A percentile compares a stretch with the other conserved stretches of the same genome.
These are phyloP conservation scores for Xiphophorus birchmanni DNA, from an alignment of 2,797 vertebrate genomes.

Conservation along the genomic window DNA sequence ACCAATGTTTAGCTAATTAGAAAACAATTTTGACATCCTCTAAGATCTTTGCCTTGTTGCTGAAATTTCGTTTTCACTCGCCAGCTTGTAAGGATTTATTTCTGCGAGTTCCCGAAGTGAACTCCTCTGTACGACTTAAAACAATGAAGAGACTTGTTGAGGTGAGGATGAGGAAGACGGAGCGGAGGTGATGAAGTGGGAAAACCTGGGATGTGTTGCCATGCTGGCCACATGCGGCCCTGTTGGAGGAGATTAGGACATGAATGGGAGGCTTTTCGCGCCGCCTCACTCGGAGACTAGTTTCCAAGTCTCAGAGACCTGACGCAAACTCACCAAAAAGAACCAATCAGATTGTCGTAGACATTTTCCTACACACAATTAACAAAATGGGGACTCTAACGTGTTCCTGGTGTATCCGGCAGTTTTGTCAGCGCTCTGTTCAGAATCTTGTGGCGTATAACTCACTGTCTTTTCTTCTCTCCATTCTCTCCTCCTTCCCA, in stretches of 20 bases:
- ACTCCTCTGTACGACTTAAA: not conserved
- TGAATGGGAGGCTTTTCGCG: not conserved
- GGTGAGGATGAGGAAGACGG: not conserved
- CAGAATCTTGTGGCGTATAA: conserved; percentile 36
- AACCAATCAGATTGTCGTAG: not conserved
- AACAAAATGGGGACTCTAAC: not conserved
- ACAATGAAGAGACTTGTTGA: not conserved
- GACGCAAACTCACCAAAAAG: not conserved
- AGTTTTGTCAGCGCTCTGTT: conserved; percentile 17
- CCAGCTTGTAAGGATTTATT: not conserved
- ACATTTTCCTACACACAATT: not conserved
- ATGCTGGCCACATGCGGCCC: not conserved
- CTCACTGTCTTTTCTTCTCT: conserved; percentile 44
- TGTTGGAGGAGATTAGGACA: not conserved
- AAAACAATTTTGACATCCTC: not conserved
- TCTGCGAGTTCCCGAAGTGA: too few relatives aligned
- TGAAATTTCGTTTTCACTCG: not conserved
- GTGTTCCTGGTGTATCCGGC: not conserved
- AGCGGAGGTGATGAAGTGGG: not conserved
- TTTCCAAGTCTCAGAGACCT: not conserved
- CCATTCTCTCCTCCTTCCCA: conserved; percentile 56
- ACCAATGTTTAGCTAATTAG: not conserved
- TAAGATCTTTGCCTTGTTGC: not conserved
- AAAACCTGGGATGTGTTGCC: not conserved
- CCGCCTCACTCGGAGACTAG: not conserved